Evolutionary conservation across 1,140 invertebrate species (phyloP).

Genomic region (Zophobas atratus): DNA sequence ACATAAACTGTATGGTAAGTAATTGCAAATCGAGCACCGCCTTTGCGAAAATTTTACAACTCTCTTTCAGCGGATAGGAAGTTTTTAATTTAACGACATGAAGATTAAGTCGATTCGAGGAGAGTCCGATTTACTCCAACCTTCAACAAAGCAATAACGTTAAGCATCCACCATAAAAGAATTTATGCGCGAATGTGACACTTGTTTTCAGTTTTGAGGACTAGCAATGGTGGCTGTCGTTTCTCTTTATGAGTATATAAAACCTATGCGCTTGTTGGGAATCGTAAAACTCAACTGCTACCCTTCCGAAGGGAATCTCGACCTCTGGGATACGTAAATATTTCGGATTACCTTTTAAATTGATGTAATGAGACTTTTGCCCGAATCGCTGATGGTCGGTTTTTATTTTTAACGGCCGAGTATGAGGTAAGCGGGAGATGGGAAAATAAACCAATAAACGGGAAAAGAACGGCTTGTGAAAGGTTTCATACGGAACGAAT

Average conservation of each 20-base stretch:
- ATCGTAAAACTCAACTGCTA: conserved; percentile 45
- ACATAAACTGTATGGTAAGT: background rate
- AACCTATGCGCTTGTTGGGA: conserved; percentile 51
- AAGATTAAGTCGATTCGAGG: conserved; percentile 28
- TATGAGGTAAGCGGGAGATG: too few relatives aligned
- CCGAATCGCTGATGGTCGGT: conserved; percentile 8
- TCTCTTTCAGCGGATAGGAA: background rate
- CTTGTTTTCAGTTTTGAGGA: conserved; percentile 51
- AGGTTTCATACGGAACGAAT: too few relatives aligned
- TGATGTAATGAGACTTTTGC: conserved; percentile 46
- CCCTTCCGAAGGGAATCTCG: conserved; percentile 31
- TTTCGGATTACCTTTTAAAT: conserved; percentile 47
- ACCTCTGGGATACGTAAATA: conserved; percentile 46
- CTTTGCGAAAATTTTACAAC: conserved; percentile 8
- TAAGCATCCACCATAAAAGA: conserved; percentile 48
- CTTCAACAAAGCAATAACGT: conserved; percentile 49
- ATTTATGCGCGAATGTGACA: conserved; percentile 54
- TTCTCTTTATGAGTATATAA: conserved; percentile 55
- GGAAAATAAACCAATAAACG: too few relatives aligned
- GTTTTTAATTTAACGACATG: conserved; percentile 24
- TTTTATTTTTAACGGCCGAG: conserved; percentile 12
- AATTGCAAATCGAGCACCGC: conserved; percentile 7
- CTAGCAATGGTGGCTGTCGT: conserved; percentile 40
- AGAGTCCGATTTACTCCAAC: conserved; percentile 36
- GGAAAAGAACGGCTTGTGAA: too few relatives aligned